A percentile compares a stretch with the other conserved stretches of the same genome.
phyloP scores from a whole-genome alignment of 35 echinoderm and acorn worm genomes.

The Eucidaris tribuloides region DNA sequence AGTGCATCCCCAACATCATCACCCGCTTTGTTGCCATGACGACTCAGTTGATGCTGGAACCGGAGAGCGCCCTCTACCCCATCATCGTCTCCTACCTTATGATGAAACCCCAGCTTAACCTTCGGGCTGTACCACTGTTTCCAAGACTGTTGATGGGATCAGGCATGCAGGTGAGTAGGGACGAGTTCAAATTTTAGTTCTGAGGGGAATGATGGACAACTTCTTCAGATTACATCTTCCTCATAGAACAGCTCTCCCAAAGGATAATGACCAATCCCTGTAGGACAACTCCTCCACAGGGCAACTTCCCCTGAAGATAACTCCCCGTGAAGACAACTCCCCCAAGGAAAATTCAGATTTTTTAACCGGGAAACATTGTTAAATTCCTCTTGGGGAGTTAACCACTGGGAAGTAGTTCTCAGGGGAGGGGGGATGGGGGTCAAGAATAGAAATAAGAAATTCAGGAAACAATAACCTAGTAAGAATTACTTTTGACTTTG shows the following conservation, averaged over 20 bases:
- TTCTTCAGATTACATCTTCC: background rate
- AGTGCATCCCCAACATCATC: conserved; percentile 49
- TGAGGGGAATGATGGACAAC: background rate
- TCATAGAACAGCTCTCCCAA: background rate
- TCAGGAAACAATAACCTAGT: too few species aligned
- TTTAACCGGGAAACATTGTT: too few species aligned
- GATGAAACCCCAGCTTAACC: conserved; percentile 68
- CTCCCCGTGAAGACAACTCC: too few species aligned
- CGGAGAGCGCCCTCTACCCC: conserved; percentile 56
- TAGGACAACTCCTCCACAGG: too few species aligned
- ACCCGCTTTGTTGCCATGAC: conserved; percentile 45
- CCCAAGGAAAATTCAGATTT: too few species aligned
- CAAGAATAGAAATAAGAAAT: too few species aligned
- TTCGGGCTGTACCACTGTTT: conserved; percentile 57
- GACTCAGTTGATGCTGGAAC: conserved; percentile 44
- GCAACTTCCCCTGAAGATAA: too few species aligned
- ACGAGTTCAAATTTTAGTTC: background rate
- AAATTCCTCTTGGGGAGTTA: too few species aligned
- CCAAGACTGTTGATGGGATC: conserved; percentile 58
- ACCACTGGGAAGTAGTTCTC: too few species aligned
- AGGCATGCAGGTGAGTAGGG: conserved; percentile 46
- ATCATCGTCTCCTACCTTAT: conserved; percentile 65
- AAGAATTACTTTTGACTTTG: too few species aligned
- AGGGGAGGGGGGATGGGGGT: too few species aligned
- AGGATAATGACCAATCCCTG: background rate